These are phyloP conservation scores for Penaeus japonicus DNA, from an alignment of 1,140 invertebrate species.

Conservation along the genomic window DNA sequence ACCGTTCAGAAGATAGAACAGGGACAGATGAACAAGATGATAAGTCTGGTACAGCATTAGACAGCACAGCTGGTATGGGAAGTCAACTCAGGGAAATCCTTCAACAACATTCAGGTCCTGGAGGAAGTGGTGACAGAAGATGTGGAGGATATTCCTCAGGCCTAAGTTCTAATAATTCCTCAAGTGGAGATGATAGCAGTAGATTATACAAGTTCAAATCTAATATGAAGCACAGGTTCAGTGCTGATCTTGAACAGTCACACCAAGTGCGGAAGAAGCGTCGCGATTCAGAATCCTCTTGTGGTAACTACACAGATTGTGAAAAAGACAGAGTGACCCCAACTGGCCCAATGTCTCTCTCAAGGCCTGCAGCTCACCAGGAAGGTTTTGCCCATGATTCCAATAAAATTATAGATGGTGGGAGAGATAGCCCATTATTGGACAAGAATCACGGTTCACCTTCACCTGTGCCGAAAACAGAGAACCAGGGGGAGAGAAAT, in stretches of 20 bases:
- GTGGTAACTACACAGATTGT: conserved; percentile 54
- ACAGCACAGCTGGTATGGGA: conserved; percentile 29
- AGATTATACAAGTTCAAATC: conserved; percentile 87
- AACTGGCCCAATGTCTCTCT: conserved; percentile 7
- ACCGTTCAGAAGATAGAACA: conserved; percentile 37
- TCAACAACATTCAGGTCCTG: conserved; percentile 49
- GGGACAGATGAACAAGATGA: conserved; percentile 35
- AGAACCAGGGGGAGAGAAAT: neutral
- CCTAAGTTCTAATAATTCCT: conserved; percentile 52
- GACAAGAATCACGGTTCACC: conserved; percentile 31
- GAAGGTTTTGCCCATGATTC: conserved; percentile 28
- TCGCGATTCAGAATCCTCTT: conserved; percentile 43
- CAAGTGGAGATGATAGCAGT: conserved; percentile 49
- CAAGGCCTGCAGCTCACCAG: conserved; percentile 10
- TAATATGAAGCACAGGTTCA: conserved; percentile 88
- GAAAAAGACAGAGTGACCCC: conserved; percentile 50
- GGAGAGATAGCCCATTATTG: conserved; percentile 20
- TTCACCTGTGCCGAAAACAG: conserved; percentile 31
- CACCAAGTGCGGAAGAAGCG: conserved; percentile 56
- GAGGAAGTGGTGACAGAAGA: conserved; percentile 37
- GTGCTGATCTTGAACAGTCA: conserved; percentile 59
- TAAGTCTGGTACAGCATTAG: conserved; percentile 30
- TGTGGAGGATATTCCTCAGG: conserved; percentile 39
- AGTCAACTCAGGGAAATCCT: conserved; percentile 50
- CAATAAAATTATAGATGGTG: conserved; percentile 23